A percentile compares a stretch with the other conserved stretches of the same genome.
These are phyloP conservation scores for Tetrao urogallus DNA, from an alignment of 2,113 vertebrate species.

Conservation along the genomic window DNA sequence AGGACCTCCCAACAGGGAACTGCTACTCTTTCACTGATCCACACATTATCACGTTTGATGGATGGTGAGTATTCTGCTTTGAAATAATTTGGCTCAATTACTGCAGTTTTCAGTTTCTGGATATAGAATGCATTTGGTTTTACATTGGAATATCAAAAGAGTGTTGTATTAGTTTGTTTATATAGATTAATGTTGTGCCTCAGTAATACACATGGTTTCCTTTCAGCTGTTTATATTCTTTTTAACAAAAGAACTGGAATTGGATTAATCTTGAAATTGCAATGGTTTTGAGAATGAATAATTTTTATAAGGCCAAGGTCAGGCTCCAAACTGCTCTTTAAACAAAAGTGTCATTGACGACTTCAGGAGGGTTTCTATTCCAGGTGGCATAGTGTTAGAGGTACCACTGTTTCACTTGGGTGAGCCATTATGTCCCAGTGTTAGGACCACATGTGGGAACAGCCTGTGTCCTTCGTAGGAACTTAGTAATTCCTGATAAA, in stretches of 20 bases:
- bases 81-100: conserved; percentile 50
- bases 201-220: not conserved
- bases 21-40: conserved; percentile 85
- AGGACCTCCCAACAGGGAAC: conserved; percentile 82
- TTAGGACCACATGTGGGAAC: no score
- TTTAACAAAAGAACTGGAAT: conserved; percentile 34
- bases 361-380: not conserved
- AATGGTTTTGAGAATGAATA: not conserved
- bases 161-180: conserved; percentile 9
- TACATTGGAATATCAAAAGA: conserved; percentile 38
- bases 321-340: not conserved
- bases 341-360: not conserved
- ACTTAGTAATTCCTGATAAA: not conserved
- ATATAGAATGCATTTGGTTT: conserved; percentile 42
- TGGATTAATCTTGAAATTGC: not conserved
- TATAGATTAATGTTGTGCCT: conserved; percentile 48
- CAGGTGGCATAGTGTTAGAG: fast-evolving
- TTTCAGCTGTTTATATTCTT: conserved; percentile 8
- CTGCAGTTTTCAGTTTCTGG: conserved; percentile 34
- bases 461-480: not conserved
- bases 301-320: not conserved
- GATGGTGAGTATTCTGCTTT: conserved; percentile 76
- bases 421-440: fast-evolving
- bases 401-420: no score
- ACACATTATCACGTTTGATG: conserved; percentile 84